A percentile compares a stretch with the other conserved stretches of the same genome.
Evolutionary conservation across 2,797 vertebrate genomes (phyloP).

Genomic region (Hyperoplus lanceolatus): DNA sequence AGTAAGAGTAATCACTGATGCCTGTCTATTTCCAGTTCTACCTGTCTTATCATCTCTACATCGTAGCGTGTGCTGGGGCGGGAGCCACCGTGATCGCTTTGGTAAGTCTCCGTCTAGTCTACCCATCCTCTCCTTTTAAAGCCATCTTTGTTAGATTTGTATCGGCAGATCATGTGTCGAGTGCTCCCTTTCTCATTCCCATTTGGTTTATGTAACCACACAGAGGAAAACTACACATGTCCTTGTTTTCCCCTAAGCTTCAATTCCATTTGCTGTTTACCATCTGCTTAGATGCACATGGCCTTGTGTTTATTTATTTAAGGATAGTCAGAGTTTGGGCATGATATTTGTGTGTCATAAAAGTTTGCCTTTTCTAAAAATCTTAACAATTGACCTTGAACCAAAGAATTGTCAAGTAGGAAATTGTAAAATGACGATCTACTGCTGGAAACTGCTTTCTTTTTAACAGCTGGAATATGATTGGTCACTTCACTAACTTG

Average conservation of each 20-base stretch:
- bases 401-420: not conserved
- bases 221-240: conserved; percentile 39
- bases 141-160: conserved; percentile 70
- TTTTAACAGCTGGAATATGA: conserved; percentile 48
- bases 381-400: conserved; percentile 3
- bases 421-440: conserved; percentile 21
- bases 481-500: conserved; percentile 58
- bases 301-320: conserved; percentile 39
- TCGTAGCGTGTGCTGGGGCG: conserved; percentile 97
- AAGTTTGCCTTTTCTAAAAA: not conserved
- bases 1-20: not conserved
- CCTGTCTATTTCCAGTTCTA: conserved; percentile 90
- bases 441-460: not conserved
- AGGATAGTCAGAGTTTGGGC: conserved; percentile 22
- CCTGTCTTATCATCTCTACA: conserved; percentile 98
- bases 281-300: conserved; percentile 73
- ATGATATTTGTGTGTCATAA: conserved; percentile 12
- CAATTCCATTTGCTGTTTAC: conserved; percentile 69
- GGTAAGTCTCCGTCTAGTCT: conserved; percentile 87
- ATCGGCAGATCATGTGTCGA: conserved; percentile 65
- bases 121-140: conserved; percentile 54
- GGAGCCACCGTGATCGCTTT: conserved; percentile 98
- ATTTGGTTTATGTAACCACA: conserved; percentile 58
- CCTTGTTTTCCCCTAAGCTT: conserved; percentile 57
- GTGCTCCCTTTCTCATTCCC: conserved; percentile 64